These are phyloP conservation scores for Zosterops hypoxanthus DNA, from an alignment of 2,113 vertebrate species.

Conservation along the genomic window DNA sequence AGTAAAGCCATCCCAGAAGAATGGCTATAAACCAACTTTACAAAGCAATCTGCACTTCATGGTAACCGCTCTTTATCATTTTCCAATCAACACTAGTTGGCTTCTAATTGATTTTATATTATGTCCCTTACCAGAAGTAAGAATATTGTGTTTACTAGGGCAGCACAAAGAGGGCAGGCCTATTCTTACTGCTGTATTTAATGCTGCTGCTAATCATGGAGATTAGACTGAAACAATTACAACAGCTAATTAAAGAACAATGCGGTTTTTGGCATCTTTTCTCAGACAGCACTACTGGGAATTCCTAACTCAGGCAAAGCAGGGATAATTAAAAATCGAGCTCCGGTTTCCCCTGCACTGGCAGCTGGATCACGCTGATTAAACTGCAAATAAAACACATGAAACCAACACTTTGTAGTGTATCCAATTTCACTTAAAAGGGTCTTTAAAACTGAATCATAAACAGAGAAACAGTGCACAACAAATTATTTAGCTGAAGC, in stretches of 20 bases:
- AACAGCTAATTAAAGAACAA: slow-evolving; percentile 87
- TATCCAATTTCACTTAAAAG: slow-evolving; percentile 80
- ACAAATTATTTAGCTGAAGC: slow-evolving; percentile 71
- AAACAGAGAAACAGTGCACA: slow-evolving; percentile 67
- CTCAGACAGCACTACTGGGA: slow-evolving; percentile 73
- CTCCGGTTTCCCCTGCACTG: slow-evolving; percentile 63
- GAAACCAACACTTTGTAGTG: slow-evolving; percentile 78
- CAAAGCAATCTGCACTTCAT: slow-evolving; percentile 15
- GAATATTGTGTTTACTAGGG: slow-evolving; percentile 74
- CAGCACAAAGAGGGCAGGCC: slow-evolving; percentile 71
- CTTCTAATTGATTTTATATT: slow-evolving; percentile 74
- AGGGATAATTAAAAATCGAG: slow-evolving; percentile 82
- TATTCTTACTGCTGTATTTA: slow-evolving; percentile 83
- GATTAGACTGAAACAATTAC: slow-evolving; percentile 86
- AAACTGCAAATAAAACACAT: slow-evolving; percentile 81
- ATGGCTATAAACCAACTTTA: slow-evolving; percentile 1
- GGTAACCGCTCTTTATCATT: slow-evolving; percentile 60
- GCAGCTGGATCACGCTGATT: slow-evolving; percentile 81
- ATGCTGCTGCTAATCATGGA: slow-evolving; percentile 83
- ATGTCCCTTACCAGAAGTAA: slow-evolving; percentile 70
- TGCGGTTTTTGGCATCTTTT: slow-evolving; percentile 81
- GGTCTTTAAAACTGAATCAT: slow-evolving; percentile 76
- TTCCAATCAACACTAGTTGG: slow-evolving; percentile 63
- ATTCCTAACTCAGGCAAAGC: slow-evolving; percentile 80
- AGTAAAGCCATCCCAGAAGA: background rate